A percentile compares a stretch with the other conserved stretches of the same genome.
Conservation (phyloP, 2,888 invertebrate species). For the Andrena hattorfiana region DNA sequence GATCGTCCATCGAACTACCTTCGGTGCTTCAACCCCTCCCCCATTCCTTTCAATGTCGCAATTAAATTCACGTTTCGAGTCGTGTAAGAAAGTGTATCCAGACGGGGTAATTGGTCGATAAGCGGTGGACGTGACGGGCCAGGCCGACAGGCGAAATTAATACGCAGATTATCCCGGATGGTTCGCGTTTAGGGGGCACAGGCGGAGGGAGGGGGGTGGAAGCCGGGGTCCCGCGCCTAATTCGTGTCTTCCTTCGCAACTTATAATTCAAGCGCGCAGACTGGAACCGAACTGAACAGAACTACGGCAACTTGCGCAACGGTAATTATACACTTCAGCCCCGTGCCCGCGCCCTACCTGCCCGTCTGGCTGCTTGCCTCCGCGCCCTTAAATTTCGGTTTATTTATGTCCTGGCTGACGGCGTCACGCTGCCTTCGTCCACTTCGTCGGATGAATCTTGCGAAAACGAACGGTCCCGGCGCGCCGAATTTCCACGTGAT, state of each 20-base stretch:
- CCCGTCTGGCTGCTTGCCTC: conserved; percentile 65
- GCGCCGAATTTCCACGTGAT: conserved; percentile 25
- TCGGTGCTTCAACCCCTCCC: not conserved
- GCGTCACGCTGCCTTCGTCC: conserved; percentile 62
- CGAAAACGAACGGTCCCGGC: conserved; percentile 14
- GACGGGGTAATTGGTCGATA: conserved; percentile 67
- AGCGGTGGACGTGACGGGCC: conserved; percentile 44
- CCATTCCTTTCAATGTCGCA: not conserved
- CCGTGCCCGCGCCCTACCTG: conserved; percentile 71
- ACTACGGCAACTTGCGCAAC: conserved; percentile 83
- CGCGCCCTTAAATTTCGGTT: conserved; percentile 84
- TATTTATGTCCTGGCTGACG: conserved; percentile 78
- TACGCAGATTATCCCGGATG: conserved; percentile 66
- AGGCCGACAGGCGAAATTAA: conserved; percentile 66
- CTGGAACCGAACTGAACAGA: conserved; percentile 84
- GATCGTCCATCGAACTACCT: not conserved
- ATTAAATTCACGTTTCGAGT: conserved; percentile 5
- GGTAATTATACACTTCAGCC: conserved; percentile 84
- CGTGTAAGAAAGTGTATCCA: conserved; percentile 33
- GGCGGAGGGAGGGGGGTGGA: conserved; percentile 7
- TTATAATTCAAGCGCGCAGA: conserved; percentile 85
- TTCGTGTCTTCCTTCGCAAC: conserved; percentile 84
- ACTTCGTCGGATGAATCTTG: conserved; percentile 57
- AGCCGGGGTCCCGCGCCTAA: conserved; percentile 76
- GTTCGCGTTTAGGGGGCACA: conserved; percentile 41